Evolutionary conservation across 2,888 invertebrate species (phyloP), one percentile per base, ranked within the genome.

Genomic region (Nycteola revayana): DNA sequence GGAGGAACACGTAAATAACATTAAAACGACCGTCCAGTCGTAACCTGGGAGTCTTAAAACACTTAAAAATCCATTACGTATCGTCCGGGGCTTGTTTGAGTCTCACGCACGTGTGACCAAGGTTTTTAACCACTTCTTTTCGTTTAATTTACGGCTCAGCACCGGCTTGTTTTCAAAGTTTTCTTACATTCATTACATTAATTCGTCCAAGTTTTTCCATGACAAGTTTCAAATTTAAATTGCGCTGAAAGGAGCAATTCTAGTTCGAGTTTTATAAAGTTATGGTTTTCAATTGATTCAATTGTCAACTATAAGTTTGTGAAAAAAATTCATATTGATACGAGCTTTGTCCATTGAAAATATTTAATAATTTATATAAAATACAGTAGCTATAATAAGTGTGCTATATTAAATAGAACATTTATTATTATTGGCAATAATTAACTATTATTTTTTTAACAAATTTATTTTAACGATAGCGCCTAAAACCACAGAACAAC

Each of bases 1-100:
- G 40, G 45, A 5, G 14, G 39, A 36, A 27, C 26, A 33, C 33
- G 25, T 41, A 25, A 32, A 36, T 29, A 25, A 42, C 22, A 33
- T 29, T 22, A 37, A 37, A 52, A 46, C 3, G 14, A 14, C 14
- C 31, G 36, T 21, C 20, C 23, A 36, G 42, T 32, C 28, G 31
- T 22, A 28, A 35, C 28, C 18, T 50, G 28, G 36, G 46, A 49
- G 38, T 47, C 54, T 48, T 44, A 36, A 37, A 54, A 42, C 48
- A 52, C 53, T 52, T 52, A 52, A 53, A 52, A 53, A 42, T 46
- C 52, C 51, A 53, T 48, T 54, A 48, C 28, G 22, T 21, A 14
- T 35, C 24, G 29, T 28, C 33, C n/a, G 36, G 42, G 37, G 42
- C 38, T 40, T 28, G 36, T 26, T 10, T 30, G 32, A 25, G 7